Evolutionary conservation across 2,113 vertebrate genomes (phyloP), one percentile per base, ranked within the genome.

Genomic region (Nibea coibor): DNA sequence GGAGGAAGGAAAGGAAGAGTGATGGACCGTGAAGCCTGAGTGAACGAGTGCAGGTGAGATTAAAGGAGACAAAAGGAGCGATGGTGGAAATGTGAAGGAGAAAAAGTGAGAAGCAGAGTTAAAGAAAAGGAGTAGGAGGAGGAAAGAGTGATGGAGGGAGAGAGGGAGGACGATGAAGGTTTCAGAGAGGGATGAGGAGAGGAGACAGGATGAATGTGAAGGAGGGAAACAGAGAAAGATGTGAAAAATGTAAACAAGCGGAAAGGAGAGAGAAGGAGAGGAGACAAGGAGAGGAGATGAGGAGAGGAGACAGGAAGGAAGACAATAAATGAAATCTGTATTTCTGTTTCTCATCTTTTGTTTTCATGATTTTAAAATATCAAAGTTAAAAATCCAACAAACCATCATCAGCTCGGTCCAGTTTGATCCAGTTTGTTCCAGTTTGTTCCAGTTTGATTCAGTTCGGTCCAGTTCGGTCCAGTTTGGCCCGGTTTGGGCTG

Each of bases 1-100:
- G 56, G 53, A 56, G 62, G 56, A 54, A 28, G 43, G n/a, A 19
- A 4, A 24, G 31, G 22, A 61, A 45, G 51, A n/a, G 24, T 0
- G 77, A 75, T 53, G 66, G 59, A 62, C 35, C 3, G 50, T 45
- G 20, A 22, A 53, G 56, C 5, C n/a, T 12, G 39, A 2, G n/a
- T 78, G 65, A 86, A 53, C 5, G 47, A 82, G 62, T 59, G 75
- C 22, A 51, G 59, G 59, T 8, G 10, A 4, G 16, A 85, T 75
- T 42, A 62, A 71, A 85, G 24, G 72, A 82, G 75, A 78, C 48
- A 57, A 62, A 66, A 70, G 81, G 81, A 78, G 78, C 5, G 75
- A 82, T 64, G 83, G 76, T 51, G 82, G 58, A 81, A 75, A 70
- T 39, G 64, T 47, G 57, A 19, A 69, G 56, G 50, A 54, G 83